These are phyloP conservation scores for Papilio xuthus DNA, from an alignment of 1,140 invertebrate genomes.

Conservation along the genomic window DNA sequence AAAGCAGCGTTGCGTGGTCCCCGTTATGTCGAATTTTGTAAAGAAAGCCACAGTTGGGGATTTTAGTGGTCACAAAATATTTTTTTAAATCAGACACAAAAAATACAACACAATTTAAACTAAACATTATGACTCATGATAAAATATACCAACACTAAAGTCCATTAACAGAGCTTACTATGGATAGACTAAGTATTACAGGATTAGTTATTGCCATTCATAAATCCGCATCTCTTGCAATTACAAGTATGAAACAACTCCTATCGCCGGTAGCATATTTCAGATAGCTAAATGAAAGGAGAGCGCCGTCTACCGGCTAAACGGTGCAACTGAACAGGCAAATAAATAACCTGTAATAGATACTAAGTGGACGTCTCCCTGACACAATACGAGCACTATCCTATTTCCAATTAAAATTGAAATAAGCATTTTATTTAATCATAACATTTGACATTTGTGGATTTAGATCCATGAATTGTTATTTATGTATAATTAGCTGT, in stretches of 20 bases:
- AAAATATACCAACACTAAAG: neutral
- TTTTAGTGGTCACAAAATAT: too few relatives aligned
- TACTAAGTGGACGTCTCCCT: constrained; percentile 12
- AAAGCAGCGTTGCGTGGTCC: too few relatives aligned
- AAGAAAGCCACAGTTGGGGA: too few relatives aligned
- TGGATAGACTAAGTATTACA: neutral
- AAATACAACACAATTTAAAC: too few relatives aligned
- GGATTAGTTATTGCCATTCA: constrained; percentile 22
- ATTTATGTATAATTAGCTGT: too few relatives aligned
- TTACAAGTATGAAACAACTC: constrained; percentile 20
- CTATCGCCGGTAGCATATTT: constrained; percentile 36
- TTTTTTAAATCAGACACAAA: too few relatives aligned
- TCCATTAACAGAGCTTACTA: neutral
- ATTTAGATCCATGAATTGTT: too few relatives aligned
- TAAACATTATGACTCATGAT: neutral
- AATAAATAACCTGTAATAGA: constrained; percentile 33
- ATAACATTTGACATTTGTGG: too few relatives aligned
- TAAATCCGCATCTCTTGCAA: constrained; percentile 32
- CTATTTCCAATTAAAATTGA: neutral
- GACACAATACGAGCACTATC: neutral
- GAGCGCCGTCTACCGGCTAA: constrained; percentile 10
- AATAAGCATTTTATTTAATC: neutral
- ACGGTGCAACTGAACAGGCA: constrained; percentile 14
- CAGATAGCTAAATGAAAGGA: constrained; percentile 33
- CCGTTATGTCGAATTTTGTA: too few relatives aligned